Evolutionary conservation across 2,888 invertebrate species (phyloP).

Genomic region (Temnothorax unifasciatus): DNA sequence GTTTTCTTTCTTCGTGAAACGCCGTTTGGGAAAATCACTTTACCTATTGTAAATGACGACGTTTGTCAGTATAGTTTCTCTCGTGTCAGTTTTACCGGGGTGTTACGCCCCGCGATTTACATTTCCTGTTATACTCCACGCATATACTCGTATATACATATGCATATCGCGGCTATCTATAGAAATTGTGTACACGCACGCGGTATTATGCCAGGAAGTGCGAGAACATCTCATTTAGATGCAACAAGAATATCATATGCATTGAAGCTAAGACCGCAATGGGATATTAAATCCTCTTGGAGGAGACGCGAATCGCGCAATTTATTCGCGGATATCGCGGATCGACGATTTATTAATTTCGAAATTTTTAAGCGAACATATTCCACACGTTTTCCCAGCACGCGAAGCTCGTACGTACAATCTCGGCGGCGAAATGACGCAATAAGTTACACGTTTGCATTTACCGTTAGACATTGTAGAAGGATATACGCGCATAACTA

Average conservation of each 20-base stretch:
- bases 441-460: neutral
- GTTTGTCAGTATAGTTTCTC: conserved; percentile 1
- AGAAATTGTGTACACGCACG: conserved; percentile 43
- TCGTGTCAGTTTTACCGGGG: neutral
- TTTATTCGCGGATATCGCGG: neutral
- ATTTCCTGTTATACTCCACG: conserved; percentile 17
- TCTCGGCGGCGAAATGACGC: neutral
- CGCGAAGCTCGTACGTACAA: neutral
- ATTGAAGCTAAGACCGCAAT: conserved; percentile 8
- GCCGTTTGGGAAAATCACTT: conserved; percentile 18
- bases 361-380: neutral
- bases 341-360: neutral
- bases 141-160: neutral
- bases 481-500: conserved; percentile 9
- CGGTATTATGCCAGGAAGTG: conserved; percentile 28
- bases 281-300: conserved; percentile 20
- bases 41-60: neutral
- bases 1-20: neutral
- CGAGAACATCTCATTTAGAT: conserved; percentile 40
- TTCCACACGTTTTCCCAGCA: neutral
- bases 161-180: conserved; percentile 19
- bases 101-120: conserved; percentile 33
- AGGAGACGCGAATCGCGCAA: neutral
- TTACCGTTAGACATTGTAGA: neutral
- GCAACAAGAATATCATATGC: conserved; percentile 8